Percentiles rank a stretch among this genome's conserved stretches.
Conservation (phyloP, 2,113 vertebrate species). For the Falco punctatus region DNA sequence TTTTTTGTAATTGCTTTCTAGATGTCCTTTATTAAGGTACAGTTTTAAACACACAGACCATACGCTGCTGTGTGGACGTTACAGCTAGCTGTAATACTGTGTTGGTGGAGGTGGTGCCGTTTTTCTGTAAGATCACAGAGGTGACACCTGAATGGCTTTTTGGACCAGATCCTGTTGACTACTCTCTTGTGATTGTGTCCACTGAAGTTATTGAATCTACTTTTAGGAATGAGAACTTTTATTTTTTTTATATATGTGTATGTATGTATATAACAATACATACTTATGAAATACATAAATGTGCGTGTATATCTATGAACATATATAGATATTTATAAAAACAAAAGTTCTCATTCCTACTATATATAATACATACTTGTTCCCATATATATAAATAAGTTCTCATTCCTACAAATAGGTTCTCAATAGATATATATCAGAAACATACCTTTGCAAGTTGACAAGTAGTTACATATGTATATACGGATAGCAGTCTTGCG, state of each 20-base stretch:
- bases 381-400: not conserved
- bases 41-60: not conserved
- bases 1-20: not conserved
- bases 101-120: not conserved
- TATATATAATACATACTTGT: not conserved
- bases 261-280: not conserved
- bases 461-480: conserved; percentile 39
- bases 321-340: not conserved
- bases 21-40: not conserved
- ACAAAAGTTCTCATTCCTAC: not conserved
- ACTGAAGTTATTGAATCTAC: not conserved
- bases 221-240: not conserved
- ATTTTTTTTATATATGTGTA: not conserved
- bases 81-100: not conserved
- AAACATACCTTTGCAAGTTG: conserved; percentile 26
- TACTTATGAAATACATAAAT: not conserved
- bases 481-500: conserved; percentile 15
- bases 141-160: not conserved
- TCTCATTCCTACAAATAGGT: not conserved
- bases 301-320: not conserved
- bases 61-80: not conserved
- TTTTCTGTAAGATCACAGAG: not conserved
- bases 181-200: not conserved
- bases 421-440: not conserved
- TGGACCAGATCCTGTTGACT: not conserved